phyloP scores from a whole-genome alignment of 2,797 vertebrate species.

The Lacerta bilineata region DNA sequence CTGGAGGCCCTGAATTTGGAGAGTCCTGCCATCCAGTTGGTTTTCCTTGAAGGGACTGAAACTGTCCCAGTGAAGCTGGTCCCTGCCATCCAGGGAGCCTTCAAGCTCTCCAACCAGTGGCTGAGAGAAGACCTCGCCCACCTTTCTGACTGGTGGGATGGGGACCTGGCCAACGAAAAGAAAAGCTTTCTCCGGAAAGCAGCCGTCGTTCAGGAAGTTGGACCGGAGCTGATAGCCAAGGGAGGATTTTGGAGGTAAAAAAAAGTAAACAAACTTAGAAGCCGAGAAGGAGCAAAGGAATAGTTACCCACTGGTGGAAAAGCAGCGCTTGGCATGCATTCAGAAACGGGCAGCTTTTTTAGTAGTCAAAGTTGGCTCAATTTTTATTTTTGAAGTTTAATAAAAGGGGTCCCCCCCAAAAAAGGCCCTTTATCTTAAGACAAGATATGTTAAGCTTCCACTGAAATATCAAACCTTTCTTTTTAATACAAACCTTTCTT shows the following conservation, averaged over 20 bases:
- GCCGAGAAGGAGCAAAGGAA: too few relatives aligned
- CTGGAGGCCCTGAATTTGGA: conserved; percentile 4
- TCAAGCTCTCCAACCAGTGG: conserved; percentile 39
- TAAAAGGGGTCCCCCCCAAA: too few relatives aligned
- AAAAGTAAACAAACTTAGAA: neutral
- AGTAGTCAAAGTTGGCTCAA: too few relatives aligned
- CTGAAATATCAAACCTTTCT: neutral
- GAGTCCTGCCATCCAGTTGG: neutral
- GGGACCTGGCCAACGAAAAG: conserved; percentile 14
- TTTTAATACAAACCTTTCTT: neutral
- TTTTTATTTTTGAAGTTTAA: neutral
- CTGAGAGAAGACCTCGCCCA: conserved; percentile 30
- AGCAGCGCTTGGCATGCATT: too few relatives aligned
- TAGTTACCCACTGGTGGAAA: neutral
- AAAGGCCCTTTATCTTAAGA: neutral
- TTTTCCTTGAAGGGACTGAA: neutral
- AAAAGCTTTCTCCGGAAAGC: conserved; percentile 18
- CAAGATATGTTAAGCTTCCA: neutral
- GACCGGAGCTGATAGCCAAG: conserved; percentile 29
- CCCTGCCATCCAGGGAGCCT: neutral
- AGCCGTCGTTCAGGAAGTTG: neutral
- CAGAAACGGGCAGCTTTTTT: too few relatives aligned
- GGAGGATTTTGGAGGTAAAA: conserved; percentile 43
- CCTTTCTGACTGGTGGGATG: conserved; percentile 41
- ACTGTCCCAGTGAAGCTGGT: conserved; percentile 19